Evolutionary conservation across 2,888 invertebrate genomes (phyloP), one percentile per base, ranked within the genome.

Genomic region (Thera obeliscata): DNA sequence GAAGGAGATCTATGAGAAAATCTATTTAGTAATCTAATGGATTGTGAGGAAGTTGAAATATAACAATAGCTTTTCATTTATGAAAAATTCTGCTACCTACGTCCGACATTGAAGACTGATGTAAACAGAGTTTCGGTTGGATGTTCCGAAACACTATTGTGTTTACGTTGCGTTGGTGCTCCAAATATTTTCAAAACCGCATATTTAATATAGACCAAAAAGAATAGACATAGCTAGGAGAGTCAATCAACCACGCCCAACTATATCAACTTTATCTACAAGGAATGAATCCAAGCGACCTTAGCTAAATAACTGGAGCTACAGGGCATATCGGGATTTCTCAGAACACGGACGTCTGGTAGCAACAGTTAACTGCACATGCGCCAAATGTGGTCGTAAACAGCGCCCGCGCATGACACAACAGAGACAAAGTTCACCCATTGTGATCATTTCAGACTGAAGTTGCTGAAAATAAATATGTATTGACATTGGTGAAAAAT

Each of bases 301-400:
- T 64, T 69, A 71, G 59, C 61, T 56, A 67, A 73, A 72, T 76
- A 76, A 77, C 75, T 78, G 76, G 76, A 74, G 78, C 74, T 77
- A 73, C 76, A 61, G 77, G 65, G 65, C 68, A 78, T 41, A 41
- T 76, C 76, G 71, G 22, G 73, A 74, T 76, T 81, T 87, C 88
- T 85, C 69, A 77, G 88, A 88, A 88, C 74, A 41, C 72, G 77
- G 66, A 77, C 78, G 82, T 81, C 81, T 79, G 80, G 76, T 79
- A 70, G 69, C 72, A 72, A 76, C 78, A 75, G 72, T 74, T 75
- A 75, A 49, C 58, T 55, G 64, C 73, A 72, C 66, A 71, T 74
- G 71, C 68, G 61, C 67, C 58, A 64, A 72, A 73, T 76, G 73
- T 71, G 70, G 66, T 67, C 73, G 70, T 75, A 74, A 69, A 70